Evolutionary conservation across 1,140 invertebrate genomes (phyloP).

Genomic region (Holotrichia oblita): DNA sequence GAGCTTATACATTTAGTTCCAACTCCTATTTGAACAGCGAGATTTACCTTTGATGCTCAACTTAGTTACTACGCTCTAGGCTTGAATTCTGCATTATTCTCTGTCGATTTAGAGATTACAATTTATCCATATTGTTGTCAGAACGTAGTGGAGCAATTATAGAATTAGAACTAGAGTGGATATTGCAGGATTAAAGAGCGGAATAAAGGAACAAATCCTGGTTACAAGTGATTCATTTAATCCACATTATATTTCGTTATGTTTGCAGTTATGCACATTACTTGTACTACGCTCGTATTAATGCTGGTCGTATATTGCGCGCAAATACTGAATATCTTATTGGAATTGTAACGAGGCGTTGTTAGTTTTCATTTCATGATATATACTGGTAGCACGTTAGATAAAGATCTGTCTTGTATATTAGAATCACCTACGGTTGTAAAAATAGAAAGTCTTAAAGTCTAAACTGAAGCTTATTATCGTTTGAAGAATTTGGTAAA

Average conservation of each 20-base stretch:
- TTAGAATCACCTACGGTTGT: too few relatives aligned
- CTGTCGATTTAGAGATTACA: constrained; percentile 36
- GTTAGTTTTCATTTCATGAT: too few relatives aligned
- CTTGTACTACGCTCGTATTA: neutral
- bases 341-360: too few relatives aligned
- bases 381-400: too few relatives aligned
- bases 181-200: neutral
- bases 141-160: constrained; percentile 11
- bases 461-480: too few relatives aligned
- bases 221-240: constrained; percentile 29
- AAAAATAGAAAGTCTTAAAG: too few relatives aligned
- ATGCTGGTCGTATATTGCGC: too few relatives aligned
- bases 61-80: constrained; percentile 15
- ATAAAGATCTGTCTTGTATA: too few relatives aligned
- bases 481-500: too few relatives aligned
- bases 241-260: constrained; percentile 8
- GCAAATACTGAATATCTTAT: too few relatives aligned
- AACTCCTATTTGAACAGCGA: neutral
- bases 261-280: constrained; percentile 10
- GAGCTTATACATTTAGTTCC: neutral
- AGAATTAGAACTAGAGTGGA: constrained; percentile 25
- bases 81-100: constrained; percentile 31
- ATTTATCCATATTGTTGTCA: constrained; percentile 33
- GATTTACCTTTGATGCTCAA: constrained; percentile 19
- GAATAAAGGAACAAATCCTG: constrained; percentile 16